Evolutionary conservation across 1,140 invertebrate species (phyloP).

Genomic region (Mactra quadrangularis): DNA sequence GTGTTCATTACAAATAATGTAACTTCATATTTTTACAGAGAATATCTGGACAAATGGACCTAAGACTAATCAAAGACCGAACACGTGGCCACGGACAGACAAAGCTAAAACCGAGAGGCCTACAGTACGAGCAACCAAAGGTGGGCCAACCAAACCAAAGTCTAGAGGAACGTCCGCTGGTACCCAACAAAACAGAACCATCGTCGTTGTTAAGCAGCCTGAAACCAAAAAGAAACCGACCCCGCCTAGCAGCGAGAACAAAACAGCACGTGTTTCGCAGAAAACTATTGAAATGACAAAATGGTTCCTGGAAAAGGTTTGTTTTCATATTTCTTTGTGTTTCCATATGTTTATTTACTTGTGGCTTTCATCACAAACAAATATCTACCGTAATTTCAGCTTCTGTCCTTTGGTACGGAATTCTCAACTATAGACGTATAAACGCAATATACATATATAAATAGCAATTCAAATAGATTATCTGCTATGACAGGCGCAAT

Average conservation of each 20-base stretch:
- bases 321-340: too few species aligned
- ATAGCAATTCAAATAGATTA: too few species aligned
- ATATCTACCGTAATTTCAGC: too few species aligned
- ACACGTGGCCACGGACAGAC: conserved; percentile 60
- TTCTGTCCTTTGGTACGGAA: too few species aligned
- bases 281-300: conserved; percentile 36
- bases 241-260: background rate
- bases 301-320: conserved; percentile 54
- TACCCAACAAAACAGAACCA: background rate
- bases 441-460: too few species aligned
- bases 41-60: conserved; percentile 32
- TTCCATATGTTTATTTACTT: too few species aligned
- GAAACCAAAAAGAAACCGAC: conserved; percentile 6
- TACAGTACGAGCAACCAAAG: background rate
- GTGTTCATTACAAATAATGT: too few species aligned
- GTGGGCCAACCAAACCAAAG: background rate
- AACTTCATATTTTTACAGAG: conserved; percentile 1
- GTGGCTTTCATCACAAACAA: too few species aligned
- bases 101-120: background rate
- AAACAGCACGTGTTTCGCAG: background rate
- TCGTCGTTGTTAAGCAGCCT: background rate
- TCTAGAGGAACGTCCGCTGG: conserved; percentile 13
- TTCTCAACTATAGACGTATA: too few species aligned
- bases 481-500: too few species aligned
- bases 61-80: conserved; percentile 27